Evolutionary conservation across 2,113 vertebrate genomes (phyloP).

Genomic region (Takifugu bimaculatus): DNA sequence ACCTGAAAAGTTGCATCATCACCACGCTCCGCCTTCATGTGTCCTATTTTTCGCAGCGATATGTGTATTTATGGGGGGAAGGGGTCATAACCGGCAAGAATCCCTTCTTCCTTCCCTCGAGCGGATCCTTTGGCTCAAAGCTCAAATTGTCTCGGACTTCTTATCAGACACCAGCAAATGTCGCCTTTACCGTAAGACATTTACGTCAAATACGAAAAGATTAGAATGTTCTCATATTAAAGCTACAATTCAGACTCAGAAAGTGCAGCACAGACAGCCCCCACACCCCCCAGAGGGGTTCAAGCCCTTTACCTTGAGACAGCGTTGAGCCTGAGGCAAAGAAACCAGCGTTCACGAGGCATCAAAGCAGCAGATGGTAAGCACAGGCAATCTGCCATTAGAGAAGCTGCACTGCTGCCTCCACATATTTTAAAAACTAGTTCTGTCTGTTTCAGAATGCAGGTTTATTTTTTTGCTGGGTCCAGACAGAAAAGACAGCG

Average conservation of each 20-base stretch:
- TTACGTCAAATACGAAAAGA: too few relatives aligned
- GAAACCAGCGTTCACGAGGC: constrained; percentile 33
- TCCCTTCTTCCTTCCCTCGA: too few relatives aligned
- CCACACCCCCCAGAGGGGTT: background rate
- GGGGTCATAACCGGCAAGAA: too few relatives aligned
- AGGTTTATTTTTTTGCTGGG: constrained; percentile 18
- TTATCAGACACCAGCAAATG: too few relatives aligned
- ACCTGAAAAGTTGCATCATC: too few relatives aligned
- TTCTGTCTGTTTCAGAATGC: constrained; percentile 9
- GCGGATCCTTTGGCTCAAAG: too few relatives aligned
- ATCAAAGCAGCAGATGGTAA: constrained; percentile 52
- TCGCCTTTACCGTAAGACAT: too few relatives aligned
- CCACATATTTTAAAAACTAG: constrained; percentile 26
- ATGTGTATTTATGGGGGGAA: too few relatives aligned
- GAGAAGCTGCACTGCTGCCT: constrained; percentile 24
- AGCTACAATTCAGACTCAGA: background rate
- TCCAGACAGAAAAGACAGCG: background rate
- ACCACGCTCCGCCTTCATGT: too few relatives aligned
- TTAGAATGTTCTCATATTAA: background rate
- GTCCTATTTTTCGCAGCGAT: too few relatives aligned
- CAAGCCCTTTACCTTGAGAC: constrained; percentile 32
- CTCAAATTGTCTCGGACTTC: too few relatives aligned
- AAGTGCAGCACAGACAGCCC: background rate
- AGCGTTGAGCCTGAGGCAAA: constrained; percentile 30
- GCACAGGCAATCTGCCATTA: constrained; percentile 33